Conservation (phyloP, 2,113 vertebrate species). For the Mormoops blainvillei region DNA sequence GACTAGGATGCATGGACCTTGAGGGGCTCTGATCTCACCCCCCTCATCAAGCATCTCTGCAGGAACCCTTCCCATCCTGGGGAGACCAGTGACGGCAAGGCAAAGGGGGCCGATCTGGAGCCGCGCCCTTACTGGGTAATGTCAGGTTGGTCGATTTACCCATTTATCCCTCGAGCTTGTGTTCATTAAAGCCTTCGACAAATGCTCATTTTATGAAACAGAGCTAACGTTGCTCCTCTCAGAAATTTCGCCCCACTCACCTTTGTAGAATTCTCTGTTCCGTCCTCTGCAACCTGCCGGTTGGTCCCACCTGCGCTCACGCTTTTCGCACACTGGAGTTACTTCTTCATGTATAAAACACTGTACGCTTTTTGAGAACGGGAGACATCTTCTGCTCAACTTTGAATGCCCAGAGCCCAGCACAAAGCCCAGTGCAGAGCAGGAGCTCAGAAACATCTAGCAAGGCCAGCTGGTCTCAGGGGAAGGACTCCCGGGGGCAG, state of each 20-base stretch:
- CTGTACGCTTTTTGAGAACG: too few relatives aligned
- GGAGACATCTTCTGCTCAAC: too few relatives aligned
- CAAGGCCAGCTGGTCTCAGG: accelerated
- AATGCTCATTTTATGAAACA: not conserved
- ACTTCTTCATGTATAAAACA: not conserved
- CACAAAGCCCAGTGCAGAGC: not conserved
- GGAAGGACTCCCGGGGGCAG: accelerated
- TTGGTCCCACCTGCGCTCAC: not conserved
- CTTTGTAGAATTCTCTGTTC: not conserved
- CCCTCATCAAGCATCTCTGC: not conserved
- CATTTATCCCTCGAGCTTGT: accelerated
- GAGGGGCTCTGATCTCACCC: not conserved
- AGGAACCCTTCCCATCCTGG: not conserved
- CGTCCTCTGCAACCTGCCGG: not conserved
- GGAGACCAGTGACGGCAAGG: not conserved
- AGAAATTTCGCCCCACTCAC: not conserved
- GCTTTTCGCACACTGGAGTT: not conserved
- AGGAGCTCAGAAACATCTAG: not conserved
- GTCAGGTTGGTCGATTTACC: accelerated
- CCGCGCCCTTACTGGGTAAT: accelerated
- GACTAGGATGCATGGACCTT: not conserved
- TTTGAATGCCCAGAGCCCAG: not conserved
- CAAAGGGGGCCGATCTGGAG: too few relatives aligned
- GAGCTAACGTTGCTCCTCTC: not conserved
- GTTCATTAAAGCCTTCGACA: not conserved